Evolutionary conservation across 2,888 invertebrate species (phyloP).

Genomic region (Empis stercorea): DNA sequence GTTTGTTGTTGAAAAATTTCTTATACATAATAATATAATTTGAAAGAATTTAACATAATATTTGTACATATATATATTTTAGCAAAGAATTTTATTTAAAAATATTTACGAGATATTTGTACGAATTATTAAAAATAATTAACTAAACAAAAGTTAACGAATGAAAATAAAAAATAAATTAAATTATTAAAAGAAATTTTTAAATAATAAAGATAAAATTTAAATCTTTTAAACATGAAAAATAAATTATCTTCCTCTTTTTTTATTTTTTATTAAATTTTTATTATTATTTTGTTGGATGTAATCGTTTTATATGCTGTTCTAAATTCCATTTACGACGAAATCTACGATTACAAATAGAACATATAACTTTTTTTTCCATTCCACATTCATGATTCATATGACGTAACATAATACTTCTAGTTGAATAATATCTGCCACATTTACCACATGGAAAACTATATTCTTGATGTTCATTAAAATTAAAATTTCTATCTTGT

Average conservation of each 20-base stretch:
- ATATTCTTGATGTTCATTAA: neutral
- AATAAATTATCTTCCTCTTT: too few species aligned
- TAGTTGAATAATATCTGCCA: conserved; percentile 19
- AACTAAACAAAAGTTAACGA: too few species aligned
- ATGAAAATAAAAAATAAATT: neutral
- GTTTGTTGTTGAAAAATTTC: too few species aligned
- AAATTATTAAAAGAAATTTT: too few species aligned
- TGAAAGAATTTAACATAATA: too few species aligned
- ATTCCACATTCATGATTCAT: conserved; percentile 27
- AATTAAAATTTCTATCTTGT: too few species aligned
- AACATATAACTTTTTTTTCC: conserved; percentile 33
- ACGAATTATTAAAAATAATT: too few species aligned
- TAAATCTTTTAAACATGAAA: neutral
- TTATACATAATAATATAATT: too few species aligned
- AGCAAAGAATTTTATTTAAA: too few species aligned
- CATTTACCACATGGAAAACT: conserved; percentile 17
- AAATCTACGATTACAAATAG: conserved; percentile 29
- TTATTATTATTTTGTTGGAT: conserved; percentile 12
- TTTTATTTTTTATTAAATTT: neutral
- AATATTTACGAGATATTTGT: too few species aligned
- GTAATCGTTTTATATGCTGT: conserved; percentile 39
- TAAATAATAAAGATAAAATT: neutral
- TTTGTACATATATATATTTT: too few species aligned
- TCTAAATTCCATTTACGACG: conserved; percentile 41
- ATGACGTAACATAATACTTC: conserved; percentile 20